Evolutionary conservation across 2,888 invertebrate species (phyloP).

Genomic region (Disparrhopalites patrizii): DNA sequence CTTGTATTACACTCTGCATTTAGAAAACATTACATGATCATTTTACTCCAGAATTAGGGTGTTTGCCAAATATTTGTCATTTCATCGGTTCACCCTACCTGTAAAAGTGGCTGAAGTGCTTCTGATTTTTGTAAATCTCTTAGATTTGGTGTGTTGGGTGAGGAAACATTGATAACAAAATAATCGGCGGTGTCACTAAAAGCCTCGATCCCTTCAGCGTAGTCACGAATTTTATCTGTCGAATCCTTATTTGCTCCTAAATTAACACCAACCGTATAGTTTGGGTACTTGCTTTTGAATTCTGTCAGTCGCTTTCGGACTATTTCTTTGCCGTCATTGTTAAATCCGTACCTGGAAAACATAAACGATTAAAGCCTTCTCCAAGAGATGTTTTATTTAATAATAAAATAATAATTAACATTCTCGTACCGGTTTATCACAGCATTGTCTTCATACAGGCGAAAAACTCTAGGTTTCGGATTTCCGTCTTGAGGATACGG

Average conservation of each 20-base stretch:
- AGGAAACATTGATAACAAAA: conserved; percentile 89
- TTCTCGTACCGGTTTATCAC: conserved; percentile 75
- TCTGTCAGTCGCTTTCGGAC: conserved; percentile 65
- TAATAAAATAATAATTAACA: background rate
- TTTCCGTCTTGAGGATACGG: conserved; percentile 91
- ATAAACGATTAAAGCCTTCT: background rate
- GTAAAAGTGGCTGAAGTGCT: conserved; percentile 32
- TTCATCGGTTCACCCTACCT: conserved; percentile 25
- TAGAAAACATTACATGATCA: conserved; percentile 5
- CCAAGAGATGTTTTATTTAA: background rate
- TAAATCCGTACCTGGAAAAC: conserved; percentile 75
- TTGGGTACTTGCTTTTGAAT: conserved; percentile 55
- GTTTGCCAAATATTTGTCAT: background rate
- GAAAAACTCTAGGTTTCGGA: conserved; percentile 85
- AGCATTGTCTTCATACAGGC: conserved; percentile 76
- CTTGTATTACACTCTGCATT: conserved; percentile 34
- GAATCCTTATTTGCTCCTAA: conserved; percentile 92
- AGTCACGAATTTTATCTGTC: conserved; percentile 70
- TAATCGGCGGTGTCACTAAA: conserved; percentile 88
- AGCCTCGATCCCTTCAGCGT: conserved; percentile 73
- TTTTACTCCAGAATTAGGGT: background rate
- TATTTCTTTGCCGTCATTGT: conserved; percentile 83
- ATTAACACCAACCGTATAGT: conserved; percentile 81
- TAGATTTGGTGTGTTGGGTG: conserved; percentile 47
- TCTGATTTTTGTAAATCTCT: conserved; percentile 45